Evolutionary conservation across 2,113 vertebrate species (phyloP), one percentile per base, ranked within the genome.

Genomic region (Mastomys natalensis): DNA sequence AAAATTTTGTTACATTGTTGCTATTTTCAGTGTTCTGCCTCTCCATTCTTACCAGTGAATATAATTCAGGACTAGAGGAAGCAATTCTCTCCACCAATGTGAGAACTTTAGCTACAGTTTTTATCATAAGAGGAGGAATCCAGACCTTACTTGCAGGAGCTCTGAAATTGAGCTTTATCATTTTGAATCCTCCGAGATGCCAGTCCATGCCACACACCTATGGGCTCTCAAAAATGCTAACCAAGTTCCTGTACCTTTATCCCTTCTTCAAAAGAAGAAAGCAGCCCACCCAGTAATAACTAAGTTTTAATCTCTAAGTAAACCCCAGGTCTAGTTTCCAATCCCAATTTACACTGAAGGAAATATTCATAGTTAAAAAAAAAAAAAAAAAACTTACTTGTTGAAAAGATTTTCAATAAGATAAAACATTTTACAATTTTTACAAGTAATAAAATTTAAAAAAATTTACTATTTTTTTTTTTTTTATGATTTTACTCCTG

Each of bases 341-440:
- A 90, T 81, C 82, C 37, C 9, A 76, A 58, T 24, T 90, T 94
- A 89, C 4, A 55, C 60, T 55, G 92, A 92, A 40, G 31, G 87
- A 90, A 81, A 68, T 95, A 82, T 37, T 93, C 68, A 85, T 64
- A 91, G 77, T 58, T 82, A 55, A 94, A 58, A 90, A n/a, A n/a
- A n/a, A n/a, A n/a, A n/a, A n/a, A n/a, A n/a, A n/a, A 74, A 74
- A 74, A 37, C 64, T 31, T 68, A 19, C 7, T 73, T 11, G n/a
- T 40, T 24, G 19, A 43, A 40, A 43, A 24, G 31, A 53, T 76
- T 89, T 91, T 77, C 19, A 80, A 21, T 87, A 89, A 87, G 19
- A 64, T 48, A 87, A 94, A 89, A 76, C 15, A 91, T 85, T 97
- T 96, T 96, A 84, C 58, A 40, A 64, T 40, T 95, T 96, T 96